phyloP scores from a whole-genome alignment of 1,140 invertebrate genomes.

The Venturia canescens region DNA sequence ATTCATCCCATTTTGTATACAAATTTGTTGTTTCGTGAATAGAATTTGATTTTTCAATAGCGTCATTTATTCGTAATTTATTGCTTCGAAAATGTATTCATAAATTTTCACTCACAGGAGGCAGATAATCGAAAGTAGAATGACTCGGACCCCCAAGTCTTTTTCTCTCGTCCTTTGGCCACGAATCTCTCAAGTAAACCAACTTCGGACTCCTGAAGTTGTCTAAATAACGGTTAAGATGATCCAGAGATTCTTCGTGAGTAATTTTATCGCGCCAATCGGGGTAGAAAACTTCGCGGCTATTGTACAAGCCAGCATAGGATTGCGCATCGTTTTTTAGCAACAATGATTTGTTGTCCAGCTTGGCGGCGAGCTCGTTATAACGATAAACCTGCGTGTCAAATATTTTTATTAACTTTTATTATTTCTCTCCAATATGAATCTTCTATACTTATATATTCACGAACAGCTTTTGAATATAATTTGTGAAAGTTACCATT shows the following conservation, averaged over 20 bases:
- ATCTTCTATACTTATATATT: neutral
- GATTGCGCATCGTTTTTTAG: slow-evolving; percentile 29
- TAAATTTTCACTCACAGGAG: slow-evolving; percentile 50
- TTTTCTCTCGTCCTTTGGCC: slow-evolving; percentile 53
- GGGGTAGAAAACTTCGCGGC: slow-evolving; percentile 55
- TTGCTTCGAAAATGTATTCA: neutral
- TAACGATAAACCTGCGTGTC: neutral
- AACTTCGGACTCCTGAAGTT: slow-evolving; percentile 15
- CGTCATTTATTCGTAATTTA: too few species aligned
- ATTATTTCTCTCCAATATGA: slow-evolving; percentile 11
- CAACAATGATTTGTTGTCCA: slow-evolving; percentile 36
- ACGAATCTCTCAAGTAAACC: slow-evolving; percentile 51
- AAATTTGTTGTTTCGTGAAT: too few species aligned
- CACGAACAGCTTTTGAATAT: too few species aligned
- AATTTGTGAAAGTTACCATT: too few species aligned
- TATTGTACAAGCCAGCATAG: slow-evolving; percentile 47
- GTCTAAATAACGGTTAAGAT: slow-evolving; percentile 50
- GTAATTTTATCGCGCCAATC: slow-evolving; percentile 54
- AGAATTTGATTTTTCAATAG: too few species aligned
- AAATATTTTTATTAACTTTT: neutral
- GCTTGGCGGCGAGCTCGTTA: neutral
- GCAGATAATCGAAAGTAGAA: slow-evolving; percentile 57
- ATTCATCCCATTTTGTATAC: too few species aligned
- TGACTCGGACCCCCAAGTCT: neutral
- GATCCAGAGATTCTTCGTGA: slow-evolving; percentile 23